A percentile compares a stretch with the other conserved stretches of the same genome.
These are phyloP conservation scores for Drosophila equinoxialis DNA, from an alignment of 1,140 invertebrate genomes.

Conservation along the genomic window DNA sequence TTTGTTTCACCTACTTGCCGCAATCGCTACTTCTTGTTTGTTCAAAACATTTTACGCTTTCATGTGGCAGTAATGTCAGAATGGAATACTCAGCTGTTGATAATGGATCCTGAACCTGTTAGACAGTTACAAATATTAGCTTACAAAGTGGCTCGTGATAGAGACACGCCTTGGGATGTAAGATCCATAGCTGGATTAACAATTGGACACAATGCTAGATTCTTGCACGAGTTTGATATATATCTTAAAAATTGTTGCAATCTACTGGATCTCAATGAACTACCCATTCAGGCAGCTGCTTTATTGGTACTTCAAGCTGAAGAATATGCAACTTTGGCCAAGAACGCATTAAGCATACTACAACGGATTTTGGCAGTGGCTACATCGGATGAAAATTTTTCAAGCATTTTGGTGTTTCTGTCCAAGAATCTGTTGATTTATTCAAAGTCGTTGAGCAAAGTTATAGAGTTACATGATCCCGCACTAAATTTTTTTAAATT, in stretches of 20 bases:
- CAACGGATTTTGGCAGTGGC: conserved; percentile 16
- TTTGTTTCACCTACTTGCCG: conserved; percentile 57
- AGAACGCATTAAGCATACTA: conserved; percentile 30
- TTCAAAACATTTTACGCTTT: conserved; percentile 60
- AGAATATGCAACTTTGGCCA: conserved; percentile 15
- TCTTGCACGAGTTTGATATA: conserved; percentile 6
- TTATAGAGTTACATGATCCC: not conserved
- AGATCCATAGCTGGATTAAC: conserved; percentile 61
- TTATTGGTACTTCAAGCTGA: conserved; percentile 38
- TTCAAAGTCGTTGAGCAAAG: conserved; percentile 39
- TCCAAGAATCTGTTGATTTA: conserved; percentile 58
- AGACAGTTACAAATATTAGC: conserved; percentile 24
- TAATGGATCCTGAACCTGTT: not conserved
- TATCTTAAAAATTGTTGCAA: conserved; percentile 28
- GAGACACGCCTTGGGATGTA: conserved; percentile 64
- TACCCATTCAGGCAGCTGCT: conserved; percentile 51
- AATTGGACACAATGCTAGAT: conserved; percentile 48
- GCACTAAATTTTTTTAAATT: conserved; percentile 4
- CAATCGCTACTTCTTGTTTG: conserved; percentile 52
- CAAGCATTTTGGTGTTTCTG: conserved; percentile 56
- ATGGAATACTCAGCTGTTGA: conserved; percentile 2
- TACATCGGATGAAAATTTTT: conserved; percentile 22
- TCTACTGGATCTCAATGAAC: conserved; percentile 14
- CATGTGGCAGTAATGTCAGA: conserved; percentile 52
- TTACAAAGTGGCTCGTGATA: conserved; percentile 37